Percentiles rank a stretch among this genome's conserved stretches.
These are phyloP conservation scores for Dryoscopus gambensis DNA, from an alignment of 2,113 vertebrate species.

Conservation along the genomic window DNA sequence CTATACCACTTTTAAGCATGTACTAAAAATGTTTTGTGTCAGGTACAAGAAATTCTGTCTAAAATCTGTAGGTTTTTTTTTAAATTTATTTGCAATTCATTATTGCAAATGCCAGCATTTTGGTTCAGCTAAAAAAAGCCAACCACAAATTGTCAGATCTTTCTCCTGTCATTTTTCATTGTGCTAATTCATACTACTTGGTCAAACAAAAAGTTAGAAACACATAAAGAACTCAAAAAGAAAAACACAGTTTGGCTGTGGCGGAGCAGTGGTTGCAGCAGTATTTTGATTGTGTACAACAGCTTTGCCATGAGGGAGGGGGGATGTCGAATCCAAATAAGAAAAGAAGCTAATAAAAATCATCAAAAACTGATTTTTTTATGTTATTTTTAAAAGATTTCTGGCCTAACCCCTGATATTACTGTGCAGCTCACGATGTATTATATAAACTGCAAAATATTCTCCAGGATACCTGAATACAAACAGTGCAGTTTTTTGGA, in stretches of 20 bases:
- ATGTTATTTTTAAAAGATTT: neutral
- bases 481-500: neutral
- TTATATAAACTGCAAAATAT: neutral
- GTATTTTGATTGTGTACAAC: neutral
- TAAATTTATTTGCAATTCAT: neutral
- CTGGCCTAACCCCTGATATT: conserved; percentile 7
- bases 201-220: neutral
- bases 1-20: neutral
- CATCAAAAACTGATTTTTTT: neutral
- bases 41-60: neutral
- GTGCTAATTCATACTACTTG: neutral
- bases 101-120: neutral
- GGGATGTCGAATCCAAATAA: neutral
- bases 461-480: neutral
- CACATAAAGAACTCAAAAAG: neutral
- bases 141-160: neutral
- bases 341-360: neutral
- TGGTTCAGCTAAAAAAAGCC: neutral
- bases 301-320: neutral
- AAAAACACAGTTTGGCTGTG: neutral
- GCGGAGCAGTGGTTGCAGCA: neutral
- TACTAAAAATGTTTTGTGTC: neutral
- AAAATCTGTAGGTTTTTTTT: neutral
- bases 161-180: neutral
- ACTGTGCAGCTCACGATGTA: neutral